phyloP scores from a whole-genome alignment of 2,888 invertebrate genomes.

The Nemapogon koenigi region DNA sequence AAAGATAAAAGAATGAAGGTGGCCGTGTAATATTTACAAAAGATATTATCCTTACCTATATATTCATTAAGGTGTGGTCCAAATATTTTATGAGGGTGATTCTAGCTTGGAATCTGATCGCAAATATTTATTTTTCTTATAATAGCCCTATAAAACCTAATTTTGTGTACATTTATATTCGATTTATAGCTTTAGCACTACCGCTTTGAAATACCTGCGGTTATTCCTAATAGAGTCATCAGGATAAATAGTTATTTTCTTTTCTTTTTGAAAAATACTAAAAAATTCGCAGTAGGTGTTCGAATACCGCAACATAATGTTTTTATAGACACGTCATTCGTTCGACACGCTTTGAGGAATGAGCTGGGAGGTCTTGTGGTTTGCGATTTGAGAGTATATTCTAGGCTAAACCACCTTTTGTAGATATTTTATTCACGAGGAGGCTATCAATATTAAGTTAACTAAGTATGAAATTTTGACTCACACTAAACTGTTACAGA shows the following conservation, averaged over 20 bases:
- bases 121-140: slow-evolving; percentile 9
- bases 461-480: too few species aligned
- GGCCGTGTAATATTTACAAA: too few species aligned
- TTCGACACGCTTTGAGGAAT: slow-evolving; percentile 25
- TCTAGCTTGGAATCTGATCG: slow-evolving; percentile 9
- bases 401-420: too few species aligned
- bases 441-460: too few species aligned
- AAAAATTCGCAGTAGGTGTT: slow-evolving; percentile 21
- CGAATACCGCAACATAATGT: slow-evolving; percentile 13
- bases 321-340: slow-evolving; percentile 13
- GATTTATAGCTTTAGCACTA: slow-evolving; percentile 10
- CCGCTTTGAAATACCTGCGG: slow-evolving; percentile 12
- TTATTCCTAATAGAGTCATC: slow-evolving; percentile 13
- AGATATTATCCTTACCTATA: too few species aligned
- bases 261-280: slow-evolving; percentile 2
- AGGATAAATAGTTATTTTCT: slow-evolving; percentile 5
- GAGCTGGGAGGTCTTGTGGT: slow-evolving; percentile 22
- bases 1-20: too few species aligned
- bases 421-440: too few species aligned
- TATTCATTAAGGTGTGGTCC: too few species aligned
- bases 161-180: slow-evolving; percentile 2
- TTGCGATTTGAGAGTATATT: too few species aligned
- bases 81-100: too few species aligned
- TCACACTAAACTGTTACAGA: too few species aligned
- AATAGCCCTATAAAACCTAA: slow-evolving; percentile 7